These are phyloP conservation scores for Formicarius rufipectus DNA, from an alignment of 2,113 vertebrate genomes.

Conservation along the genomic window DNA sequence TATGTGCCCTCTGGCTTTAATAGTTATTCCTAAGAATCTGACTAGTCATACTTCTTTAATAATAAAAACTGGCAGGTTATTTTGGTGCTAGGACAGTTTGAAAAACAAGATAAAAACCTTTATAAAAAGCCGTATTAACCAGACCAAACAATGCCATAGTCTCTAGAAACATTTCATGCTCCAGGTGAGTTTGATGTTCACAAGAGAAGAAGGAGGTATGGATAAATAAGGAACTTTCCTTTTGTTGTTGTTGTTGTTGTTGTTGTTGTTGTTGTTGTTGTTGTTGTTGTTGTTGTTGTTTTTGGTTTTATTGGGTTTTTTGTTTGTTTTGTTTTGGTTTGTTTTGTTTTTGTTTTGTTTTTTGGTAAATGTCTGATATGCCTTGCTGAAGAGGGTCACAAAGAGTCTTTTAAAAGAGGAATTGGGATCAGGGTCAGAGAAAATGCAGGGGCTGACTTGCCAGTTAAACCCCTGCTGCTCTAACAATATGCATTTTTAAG, in stretches of 20 bases:
- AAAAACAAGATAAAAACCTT: background rate
- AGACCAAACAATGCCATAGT: background rate
- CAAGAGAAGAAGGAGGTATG: background rate
- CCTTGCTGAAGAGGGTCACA: background rate
- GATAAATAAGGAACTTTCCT: background rate
- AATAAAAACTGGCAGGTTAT: slow-evolving; percentile 4
- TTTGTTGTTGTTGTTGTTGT: too few relatives aligned
- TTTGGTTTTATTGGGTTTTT: too few relatives aligned
- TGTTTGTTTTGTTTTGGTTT: too few relatives aligned
- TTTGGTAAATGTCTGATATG: background rate
- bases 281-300: too few relatives aligned
- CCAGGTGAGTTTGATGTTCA: background rate
- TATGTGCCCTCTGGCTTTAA: background rate
- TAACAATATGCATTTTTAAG: background rate
- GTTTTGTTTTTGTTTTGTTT: too few relatives aligned
- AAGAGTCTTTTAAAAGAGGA: background rate
- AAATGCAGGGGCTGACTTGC: background rate
- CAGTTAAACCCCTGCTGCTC: background rate
- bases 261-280: too few relatives aligned
- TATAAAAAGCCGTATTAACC: background rate
- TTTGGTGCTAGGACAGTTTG: background rate
- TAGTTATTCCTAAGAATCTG: slow-evolving; percentile 5
- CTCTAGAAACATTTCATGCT: background rate
- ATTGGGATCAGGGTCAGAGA: background rate
- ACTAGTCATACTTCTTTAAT: background rate